Conservation (phyloP, 1,140 invertebrate genomes). For the Drosophila lacteicornis region DNA sequence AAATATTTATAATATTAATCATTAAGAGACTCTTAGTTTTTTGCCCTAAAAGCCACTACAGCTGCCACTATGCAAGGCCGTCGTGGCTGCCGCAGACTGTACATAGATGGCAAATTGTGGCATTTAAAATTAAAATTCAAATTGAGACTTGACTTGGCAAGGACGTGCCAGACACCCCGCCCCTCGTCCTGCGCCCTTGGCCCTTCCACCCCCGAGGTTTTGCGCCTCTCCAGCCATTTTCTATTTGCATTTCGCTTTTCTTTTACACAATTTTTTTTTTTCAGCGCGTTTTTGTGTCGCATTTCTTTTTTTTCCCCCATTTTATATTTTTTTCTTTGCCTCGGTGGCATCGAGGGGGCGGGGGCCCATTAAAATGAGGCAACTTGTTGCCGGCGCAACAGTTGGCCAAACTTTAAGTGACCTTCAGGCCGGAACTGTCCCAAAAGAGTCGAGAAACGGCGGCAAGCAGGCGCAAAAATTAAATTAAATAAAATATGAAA, state of each 20-base stretch:
- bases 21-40: not conserved
- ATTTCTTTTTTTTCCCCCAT: constrained; percentile 17
- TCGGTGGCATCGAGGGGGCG: constrained; percentile 2
- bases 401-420: constrained; percentile 69
- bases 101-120: constrained; percentile 79
- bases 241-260: constrained; percentile 81
- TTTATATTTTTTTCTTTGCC: constrained; percentile 23
- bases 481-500: not conserved
- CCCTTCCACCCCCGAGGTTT: constrained; percentile 1
- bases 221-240: constrained; percentile 46
- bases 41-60: too few relatives aligned
- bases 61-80: constrained; percentile 29
- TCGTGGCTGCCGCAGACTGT: constrained; percentile 29
- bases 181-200: not conserved
- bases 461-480: not conserved
- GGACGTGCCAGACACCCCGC: constrained; percentile 65
- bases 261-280: constrained; percentile 66
- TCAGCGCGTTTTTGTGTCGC: constrained; percentile 51
- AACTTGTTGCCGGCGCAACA: constrained; percentile 63
- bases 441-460: constrained; percentile 12
- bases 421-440: constrained; percentile 45
- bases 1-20: too few relatives aligned
- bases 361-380: constrained; percentile 48
- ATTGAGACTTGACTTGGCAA: constrained; percentile 80
- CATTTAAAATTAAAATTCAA: constrained; percentile 83